Evolutionary conservation across 2,888 invertebrate genomes (phyloP).

Genomic region (Sesamia inferens): DNA sequence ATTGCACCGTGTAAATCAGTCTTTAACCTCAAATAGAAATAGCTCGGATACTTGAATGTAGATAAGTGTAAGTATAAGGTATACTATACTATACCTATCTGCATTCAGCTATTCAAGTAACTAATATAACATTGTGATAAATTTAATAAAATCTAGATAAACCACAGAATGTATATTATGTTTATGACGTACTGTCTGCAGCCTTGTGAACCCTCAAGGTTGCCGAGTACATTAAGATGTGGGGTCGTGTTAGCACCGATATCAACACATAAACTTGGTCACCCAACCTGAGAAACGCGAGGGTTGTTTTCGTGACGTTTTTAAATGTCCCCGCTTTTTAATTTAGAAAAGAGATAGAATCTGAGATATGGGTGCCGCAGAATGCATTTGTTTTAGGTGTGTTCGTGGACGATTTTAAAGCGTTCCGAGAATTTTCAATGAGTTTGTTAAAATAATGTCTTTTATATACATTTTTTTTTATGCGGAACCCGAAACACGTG

Average conservation of each 20-base stretch:
- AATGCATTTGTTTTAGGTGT: constrained; percentile 45
- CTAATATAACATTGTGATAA: constrained; percentile 54
- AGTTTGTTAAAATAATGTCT: not conserved
- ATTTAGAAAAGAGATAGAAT: constrained; percentile 53
- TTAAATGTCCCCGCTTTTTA: constrained; percentile 52
- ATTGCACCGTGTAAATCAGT: too few relatives aligned
- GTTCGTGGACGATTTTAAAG: constrained; percentile 8
- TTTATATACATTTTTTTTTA: too few relatives aligned
- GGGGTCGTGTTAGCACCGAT: constrained; percentile 46
- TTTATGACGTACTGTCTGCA: constrained; percentile 61
- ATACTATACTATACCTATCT: constrained; percentile 36
- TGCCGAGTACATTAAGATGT: constrained; percentile 64
- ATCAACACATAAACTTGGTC: constrained; percentile 58
- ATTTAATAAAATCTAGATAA: constrained; percentile 58
- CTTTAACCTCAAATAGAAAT: constrained; percentile 16
- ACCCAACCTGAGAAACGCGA: constrained; percentile 38
- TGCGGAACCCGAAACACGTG: too few relatives aligned
- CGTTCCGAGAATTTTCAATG: not conserved
- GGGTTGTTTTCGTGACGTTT: constrained; percentile 25
- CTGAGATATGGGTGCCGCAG: constrained; percentile 44
- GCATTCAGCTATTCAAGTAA: constrained; percentile 35
- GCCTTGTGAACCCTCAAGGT: constrained; percentile 67
- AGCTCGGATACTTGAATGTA: too few relatives aligned
- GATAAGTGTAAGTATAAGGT: not conserved
- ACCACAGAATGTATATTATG: constrained; percentile 48